Conservation (phyloP, 2,113 vertebrate species). For the Sander lucioperca region DNA sequence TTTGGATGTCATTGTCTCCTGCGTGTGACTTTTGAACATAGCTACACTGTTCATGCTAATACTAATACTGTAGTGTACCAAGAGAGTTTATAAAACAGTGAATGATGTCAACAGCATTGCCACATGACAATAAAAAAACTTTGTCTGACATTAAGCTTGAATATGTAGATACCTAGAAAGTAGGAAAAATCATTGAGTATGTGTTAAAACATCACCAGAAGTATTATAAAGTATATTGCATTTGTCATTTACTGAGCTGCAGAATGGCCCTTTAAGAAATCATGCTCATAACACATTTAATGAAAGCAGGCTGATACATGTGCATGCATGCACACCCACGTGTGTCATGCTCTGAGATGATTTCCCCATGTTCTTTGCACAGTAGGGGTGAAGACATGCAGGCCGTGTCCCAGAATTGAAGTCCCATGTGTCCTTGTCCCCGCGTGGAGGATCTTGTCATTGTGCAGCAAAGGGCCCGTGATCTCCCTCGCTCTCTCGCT, state of each 20-base stretch:
- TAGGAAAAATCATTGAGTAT: neutral
- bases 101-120: neutral
- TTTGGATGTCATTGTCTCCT: neutral
- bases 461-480: conserved; percentile 66
- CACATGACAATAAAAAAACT: neutral
- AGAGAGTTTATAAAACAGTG: no score
- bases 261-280: neutral
- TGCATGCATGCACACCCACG: neutral
- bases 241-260: neutral
- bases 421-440: conserved; percentile 68
- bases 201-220: no score
- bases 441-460: conserved; percentile 59
- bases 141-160: neutral
- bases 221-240: neutral
- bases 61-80: neutral
- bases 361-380: neutral
- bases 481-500: conserved; percentile 63
- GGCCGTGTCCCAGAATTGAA: conserved; percentile 36
- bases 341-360: conserved; percentile 1
- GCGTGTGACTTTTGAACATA: neutral
- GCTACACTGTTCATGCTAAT: neutral
- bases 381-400: conserved; percentile 17
- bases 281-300: neutral
- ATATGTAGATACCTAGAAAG: neutral
- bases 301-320: neutral